Base-by-base conservation (phyloP, 1,140 invertebrate species). In the Scaptomyza graminum region DNA sequence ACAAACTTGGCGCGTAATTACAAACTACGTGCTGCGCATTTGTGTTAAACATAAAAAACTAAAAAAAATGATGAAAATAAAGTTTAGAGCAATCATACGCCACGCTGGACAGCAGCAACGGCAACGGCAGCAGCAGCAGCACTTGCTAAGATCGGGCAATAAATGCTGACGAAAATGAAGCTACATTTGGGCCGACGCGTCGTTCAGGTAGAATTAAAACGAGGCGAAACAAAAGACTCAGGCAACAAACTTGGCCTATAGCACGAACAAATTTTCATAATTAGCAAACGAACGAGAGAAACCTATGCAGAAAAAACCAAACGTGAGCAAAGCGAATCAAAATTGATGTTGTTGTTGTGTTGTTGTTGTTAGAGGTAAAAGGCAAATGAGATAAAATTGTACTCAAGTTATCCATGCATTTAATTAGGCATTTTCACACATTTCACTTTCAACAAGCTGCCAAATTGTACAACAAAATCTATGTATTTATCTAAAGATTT, bases 381-480 rank as follows among this genome's bases (percentile, higher is more conserved):
- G 57, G 50, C 73, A 66, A 50, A 37, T 16, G 22, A 18, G 43
- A n/a, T 61, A 47, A 22, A 34, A 37, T 41, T 55, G 57, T 43
- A 39, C 74, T 46, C 37, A 60, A 66, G 72, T 57, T 62, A 65
- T 76, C 76, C 78, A 63, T 70, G 72, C 83, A 79, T 87, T 87
- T 87, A 87, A 87, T 87, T 87, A 88, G 79, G 73, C 65, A 77
- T 89, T 88, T 88, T 88, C 83, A 89, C 83, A 88, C 83, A 84
- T 88, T 88, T 89, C 84, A 88, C 83, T 88, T 87, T 87, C 83
- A 83, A 87, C 82, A 61, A 87, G 82, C 82, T 87, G 82, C 82
- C 82, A 87, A 87, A 88, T 79, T 88, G 82, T 85, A 57, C 64
- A 52, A 81, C 18, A 74, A 72, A 41, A n/a, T 37, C 39, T 15